These are phyloP conservation scores for Ceyx melanurus DNA, from an alignment of 2,113 vertebrate genomes.

Conservation along the genomic window DNA sequence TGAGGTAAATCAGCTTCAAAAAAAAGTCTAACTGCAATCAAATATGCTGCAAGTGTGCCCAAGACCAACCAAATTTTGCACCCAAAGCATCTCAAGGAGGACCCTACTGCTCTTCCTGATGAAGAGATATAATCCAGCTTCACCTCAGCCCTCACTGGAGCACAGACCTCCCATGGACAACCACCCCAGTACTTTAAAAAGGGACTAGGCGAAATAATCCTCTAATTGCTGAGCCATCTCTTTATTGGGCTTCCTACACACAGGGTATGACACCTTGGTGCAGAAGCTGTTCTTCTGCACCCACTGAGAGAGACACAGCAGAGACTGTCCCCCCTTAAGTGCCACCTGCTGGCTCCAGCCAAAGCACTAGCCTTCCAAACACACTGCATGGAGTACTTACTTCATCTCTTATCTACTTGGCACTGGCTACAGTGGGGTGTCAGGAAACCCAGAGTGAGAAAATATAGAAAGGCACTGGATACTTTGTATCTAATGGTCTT, in stretches of 20 bases:
- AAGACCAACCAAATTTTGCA: neutral
- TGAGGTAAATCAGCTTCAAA: neutral
- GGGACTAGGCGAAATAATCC: neutral
- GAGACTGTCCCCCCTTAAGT: neutral
- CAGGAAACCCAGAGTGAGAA: neutral
- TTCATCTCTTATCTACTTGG: neutral
- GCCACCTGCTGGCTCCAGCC: neutral
- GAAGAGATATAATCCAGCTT: neutral
- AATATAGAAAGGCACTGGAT: neutral
- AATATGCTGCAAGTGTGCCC: neutral
- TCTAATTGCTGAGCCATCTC: neutral
- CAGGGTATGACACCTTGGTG: rapidly evolving
- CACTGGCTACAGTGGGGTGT: neutral
- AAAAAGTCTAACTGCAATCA: neutral
- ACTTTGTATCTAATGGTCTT: neutral
- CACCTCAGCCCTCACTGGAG: neutral
- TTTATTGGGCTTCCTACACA: neutral
- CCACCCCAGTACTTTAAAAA: neutral
- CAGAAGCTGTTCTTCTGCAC: neutral
- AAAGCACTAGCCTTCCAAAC: neutral
- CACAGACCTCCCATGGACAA: neutral
- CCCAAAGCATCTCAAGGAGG: neutral
- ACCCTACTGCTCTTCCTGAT: neutral
- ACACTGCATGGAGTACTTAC: neutral
- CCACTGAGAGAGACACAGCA: neutral